Conservation (phyloP, 2,113 vertebrate genomes). For the Orycteropus afer region DNA sequence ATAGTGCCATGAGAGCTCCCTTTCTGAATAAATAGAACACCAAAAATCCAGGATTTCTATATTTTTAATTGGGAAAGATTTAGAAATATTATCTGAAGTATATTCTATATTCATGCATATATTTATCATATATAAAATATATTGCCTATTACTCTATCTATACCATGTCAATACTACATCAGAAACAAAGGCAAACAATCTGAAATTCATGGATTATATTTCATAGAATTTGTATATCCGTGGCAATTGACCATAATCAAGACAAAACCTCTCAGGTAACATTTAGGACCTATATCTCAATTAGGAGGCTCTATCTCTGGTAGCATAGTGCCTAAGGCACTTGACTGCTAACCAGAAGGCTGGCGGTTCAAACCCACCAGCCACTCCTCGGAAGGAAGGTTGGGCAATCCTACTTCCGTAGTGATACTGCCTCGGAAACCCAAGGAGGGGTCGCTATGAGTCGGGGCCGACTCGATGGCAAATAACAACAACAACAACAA, state of each 20-base stretch:
- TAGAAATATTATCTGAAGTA: background rate
- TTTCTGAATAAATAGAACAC: background rate
- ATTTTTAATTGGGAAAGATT: background rate
- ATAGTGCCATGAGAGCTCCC: no score
- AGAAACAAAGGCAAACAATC: background rate
- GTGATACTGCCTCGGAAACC: no score
- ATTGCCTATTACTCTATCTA: background rate
- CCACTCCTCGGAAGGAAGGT: no score
- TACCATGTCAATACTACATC: background rate
- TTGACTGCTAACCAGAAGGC: no score
- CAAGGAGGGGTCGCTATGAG: no score
- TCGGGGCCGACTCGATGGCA: no score
- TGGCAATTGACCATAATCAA: background rate
- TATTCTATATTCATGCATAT: background rate
- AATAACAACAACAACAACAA: no score
- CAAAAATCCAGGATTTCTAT: background rate
- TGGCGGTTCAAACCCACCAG: no score
- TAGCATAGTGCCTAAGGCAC: no score
- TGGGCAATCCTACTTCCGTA: no score
- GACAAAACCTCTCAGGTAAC: background rate
- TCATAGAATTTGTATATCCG: background rate
- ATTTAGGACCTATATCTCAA: background rate
- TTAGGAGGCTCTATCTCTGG: no score
- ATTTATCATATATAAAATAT: background rate
- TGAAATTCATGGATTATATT: background rate